Evolutionary conservation across 2,113 vertebrate genomes (phyloP), one percentile per base, ranked within the genome.

Genomic region (Jaculus jaculus): DNA sequence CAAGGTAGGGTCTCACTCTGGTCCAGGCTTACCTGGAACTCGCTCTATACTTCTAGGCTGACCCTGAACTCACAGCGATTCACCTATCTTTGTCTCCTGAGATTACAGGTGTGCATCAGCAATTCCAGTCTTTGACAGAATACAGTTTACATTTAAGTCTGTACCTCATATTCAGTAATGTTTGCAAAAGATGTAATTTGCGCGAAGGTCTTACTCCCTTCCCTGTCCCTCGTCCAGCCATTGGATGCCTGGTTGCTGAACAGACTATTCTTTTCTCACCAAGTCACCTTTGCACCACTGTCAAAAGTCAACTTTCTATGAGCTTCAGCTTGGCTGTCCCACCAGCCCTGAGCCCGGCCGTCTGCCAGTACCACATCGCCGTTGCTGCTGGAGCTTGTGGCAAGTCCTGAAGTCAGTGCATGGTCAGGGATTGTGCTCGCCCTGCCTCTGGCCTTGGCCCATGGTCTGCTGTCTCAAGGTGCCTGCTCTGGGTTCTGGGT

Each of bases 311-410:
- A 2, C 20, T 21, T 15, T 0, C 39, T 2, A 0, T 30, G n/a
- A 60, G 30, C 15, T n/a, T 2, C 3, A 4, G 10, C 20, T 20
- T 26, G 60, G 54, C 24, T 28, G 2, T 58, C 51, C 51, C 23
- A 0, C 20, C 17, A 23, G 9, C 68, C 24, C 3, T 0, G 3
- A 5, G 9, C 23, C 21, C 15, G 0, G 9, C 30, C 34, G 9
- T 20, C n/a, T 5, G 15, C 68, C 5, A 2, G 12, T 6, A 16
- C 8, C 30, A 13, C 0, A 2, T 37, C 1, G 0, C 39, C 30
- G 8, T 6, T 11, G 23, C 13, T 23, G 10, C 32, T 7, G 20
- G 2, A 1, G 21, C 5, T 32, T 39, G 42, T 0, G 0, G 5
- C 21, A 28, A 75, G 26, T 30, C 42, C 37, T 9, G 16, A 71